phyloP scores from a whole-genome alignment of 2,888 invertebrate genomes.

The Caenorhabditis plicata region DNA sequence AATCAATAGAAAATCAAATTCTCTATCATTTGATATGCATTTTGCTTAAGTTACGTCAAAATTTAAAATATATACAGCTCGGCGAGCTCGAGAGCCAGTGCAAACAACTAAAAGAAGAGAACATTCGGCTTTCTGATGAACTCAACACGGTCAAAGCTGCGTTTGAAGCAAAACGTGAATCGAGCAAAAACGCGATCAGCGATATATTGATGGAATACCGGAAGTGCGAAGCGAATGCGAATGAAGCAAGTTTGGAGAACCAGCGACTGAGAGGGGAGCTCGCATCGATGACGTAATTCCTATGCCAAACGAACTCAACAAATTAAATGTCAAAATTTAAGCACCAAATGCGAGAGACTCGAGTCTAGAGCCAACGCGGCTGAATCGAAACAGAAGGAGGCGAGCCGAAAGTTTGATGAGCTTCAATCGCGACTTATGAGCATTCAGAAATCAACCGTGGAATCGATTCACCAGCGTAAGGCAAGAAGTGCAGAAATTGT shows the following conservation, averaged over 20 bases:
- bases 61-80: no score
- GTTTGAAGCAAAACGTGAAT: slow-evolving; percentile 26
- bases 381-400: slow-evolving; percentile 12
- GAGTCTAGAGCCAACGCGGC: slow-evolving; percentile 15
- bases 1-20: no score
- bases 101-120: slow-evolving; percentile 21
- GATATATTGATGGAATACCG: slow-evolving; percentile 25
- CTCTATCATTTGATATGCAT: no score
- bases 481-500: no score
- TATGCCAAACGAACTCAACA: background rate
- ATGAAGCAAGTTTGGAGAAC: slow-evolving; percentile 14
- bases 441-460: slow-evolving; percentile 18
- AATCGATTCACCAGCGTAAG: slow-evolving; percentile 25
- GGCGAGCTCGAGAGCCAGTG: slow-evolving; percentile 25
- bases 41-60: no score
- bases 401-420: slow-evolving; percentile 14
- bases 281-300: slow-evolving; percentile 8
- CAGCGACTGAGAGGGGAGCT: slow-evolving; percentile 20
- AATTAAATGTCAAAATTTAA: slow-evolving; percentile 5
- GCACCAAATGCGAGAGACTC: slow-evolving; percentile 32
- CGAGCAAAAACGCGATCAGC: slow-evolving; percentile 23
- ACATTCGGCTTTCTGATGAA: slow-evolving; percentile 15
- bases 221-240: slow-evolving; percentile 27
- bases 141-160: slow-evolving; percentile 26
- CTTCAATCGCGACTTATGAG: slow-evolving; percentile 9